These are phyloP conservation scores for Puffinus mauretanicus DNA, from an alignment of 2,113 vertebrate species.

Conservation along the genomic window DNA sequence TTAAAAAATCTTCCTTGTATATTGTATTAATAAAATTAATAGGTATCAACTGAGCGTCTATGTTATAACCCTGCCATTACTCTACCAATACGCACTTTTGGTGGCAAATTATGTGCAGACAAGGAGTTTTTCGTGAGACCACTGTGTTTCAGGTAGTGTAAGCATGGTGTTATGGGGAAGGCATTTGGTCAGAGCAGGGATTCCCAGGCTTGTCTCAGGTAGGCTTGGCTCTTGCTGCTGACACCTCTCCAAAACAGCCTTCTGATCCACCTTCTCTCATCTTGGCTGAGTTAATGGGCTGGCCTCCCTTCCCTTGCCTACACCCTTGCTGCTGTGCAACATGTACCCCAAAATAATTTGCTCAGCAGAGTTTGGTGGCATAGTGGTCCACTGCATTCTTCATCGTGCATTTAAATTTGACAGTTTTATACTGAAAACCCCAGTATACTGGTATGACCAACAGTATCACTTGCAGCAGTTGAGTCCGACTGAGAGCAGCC, in stretches of 20 bases:
- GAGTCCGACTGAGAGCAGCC: background rate
- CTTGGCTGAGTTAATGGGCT: background rate
- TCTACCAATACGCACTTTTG: background rate
- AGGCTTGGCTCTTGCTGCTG: background rate
- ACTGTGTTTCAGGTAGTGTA: background rate
- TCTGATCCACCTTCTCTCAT: background rate
- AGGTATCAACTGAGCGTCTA: background rate
- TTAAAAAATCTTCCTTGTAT: background rate
- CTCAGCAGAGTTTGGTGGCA: background rate
- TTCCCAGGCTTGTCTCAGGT: background rate
- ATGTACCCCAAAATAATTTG: background rate
- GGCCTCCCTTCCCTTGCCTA: background rate
- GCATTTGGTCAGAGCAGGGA: background rate
- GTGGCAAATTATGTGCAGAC: background rate
- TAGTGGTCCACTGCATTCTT: background rate
- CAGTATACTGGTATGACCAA: background rate
- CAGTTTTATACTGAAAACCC: background rate
- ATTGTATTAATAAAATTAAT: background rate
- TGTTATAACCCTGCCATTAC: background rate
- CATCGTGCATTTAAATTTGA: background rate
- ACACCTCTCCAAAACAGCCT: background rate
- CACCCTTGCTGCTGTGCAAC: background rate
- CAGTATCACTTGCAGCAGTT: background rate
- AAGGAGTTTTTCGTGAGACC: background rate
- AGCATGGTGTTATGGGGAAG: background rate